Evolutionary conservation across 35 echinoderm and acorn worm species (phyloP), one percentile per base, ranked within the genome.

Genomic region (Lytechinus pictus): DNA sequence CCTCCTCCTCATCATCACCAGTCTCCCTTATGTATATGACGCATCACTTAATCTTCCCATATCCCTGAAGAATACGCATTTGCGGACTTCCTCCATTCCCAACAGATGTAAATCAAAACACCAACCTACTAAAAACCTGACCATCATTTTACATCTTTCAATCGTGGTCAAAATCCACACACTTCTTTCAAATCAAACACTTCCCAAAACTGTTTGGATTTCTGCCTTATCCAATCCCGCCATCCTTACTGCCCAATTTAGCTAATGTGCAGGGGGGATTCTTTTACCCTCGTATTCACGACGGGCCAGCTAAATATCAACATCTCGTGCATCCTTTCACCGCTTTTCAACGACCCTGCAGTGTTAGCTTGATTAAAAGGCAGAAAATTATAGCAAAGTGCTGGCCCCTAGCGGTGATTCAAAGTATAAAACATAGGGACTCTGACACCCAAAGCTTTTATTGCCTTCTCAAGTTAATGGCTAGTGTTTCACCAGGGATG

Each of bases 361-460:
- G 28, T 54, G 88, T 90, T 90, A 52, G 88, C 88, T 90, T 90
- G 88, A 90, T 90, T 90, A 90, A 90, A 90, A 90, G 88, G 88
- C 88, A 90, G 88, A 90, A 90, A 90, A 90, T 90, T 90, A 90
- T 54, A 54, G 88, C 88, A 90, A 90, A 90, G 88, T 90, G 88
- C 88, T 33, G 88, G 29, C 88, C 88, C 52, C 88, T 90, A 90
- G 88, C 29, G 3, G 88, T 52, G 88, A 90, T 54, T 90, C 88
- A 90, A 90, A 90, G 88, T 19, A 28, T 44, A 90, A 90, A 90
- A 54, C 28, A 90, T 79, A 90, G 88, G 33, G 88, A 54, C 29
- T 54, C 27, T 90, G 88, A 90, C 52, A 90, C 29, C 52, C 29
- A 1, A 90, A 21, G 88, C 88, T 90, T 90, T 90, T 90, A 90